Evolutionary conservation across 2,888 invertebrate species (phyloP).

Genomic region (Baronia brevicornis): DNA sequence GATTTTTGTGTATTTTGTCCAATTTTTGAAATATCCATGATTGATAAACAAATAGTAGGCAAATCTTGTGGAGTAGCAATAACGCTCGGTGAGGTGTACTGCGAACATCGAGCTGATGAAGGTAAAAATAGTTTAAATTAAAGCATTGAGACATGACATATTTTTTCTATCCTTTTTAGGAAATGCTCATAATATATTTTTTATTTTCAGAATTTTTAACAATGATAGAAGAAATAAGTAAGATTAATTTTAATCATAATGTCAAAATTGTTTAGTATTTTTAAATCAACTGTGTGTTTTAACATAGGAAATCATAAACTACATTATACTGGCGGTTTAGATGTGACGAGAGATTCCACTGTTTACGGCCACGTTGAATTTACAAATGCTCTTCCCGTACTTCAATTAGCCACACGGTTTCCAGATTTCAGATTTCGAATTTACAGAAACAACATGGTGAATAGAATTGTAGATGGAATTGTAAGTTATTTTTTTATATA

Average conservation of each 20-base stretch:
- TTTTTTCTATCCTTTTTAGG: too few relatives aligned
- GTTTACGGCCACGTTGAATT: constrained; percentile 47
- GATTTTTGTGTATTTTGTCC: constrained; percentile 79
- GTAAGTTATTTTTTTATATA: constrained; percentile 47
- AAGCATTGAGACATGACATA: background rate
- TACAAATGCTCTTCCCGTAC: constrained; percentile 78
- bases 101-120: constrained; percentile 45
- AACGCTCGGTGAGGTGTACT: constrained; percentile 77
- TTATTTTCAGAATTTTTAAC: constrained; percentile 41
- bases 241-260: constrained; percentile 22
- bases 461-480: constrained; percentile 75
- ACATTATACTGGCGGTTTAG: constrained; percentile 48
- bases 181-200: constrained; percentile 1
- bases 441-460: constrained; percentile 80
- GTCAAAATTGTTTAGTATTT: background rate
- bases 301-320: constrained; percentile 38
- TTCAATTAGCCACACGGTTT: constrained; percentile 76
- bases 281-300: constrained; percentile 14
- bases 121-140: constrained; percentile 25
- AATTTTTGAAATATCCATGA: constrained; percentile 80
- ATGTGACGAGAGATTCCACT: constrained; percentile 27
- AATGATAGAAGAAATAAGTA: constrained; percentile 40
- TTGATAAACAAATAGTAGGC: constrained; percentile 73
- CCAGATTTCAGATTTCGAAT: constrained; percentile 81
- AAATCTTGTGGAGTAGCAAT: constrained; percentile 79